Conservation (phyloP, 1,140 invertebrate species). For the Drosophila quadrilineata region DNA sequence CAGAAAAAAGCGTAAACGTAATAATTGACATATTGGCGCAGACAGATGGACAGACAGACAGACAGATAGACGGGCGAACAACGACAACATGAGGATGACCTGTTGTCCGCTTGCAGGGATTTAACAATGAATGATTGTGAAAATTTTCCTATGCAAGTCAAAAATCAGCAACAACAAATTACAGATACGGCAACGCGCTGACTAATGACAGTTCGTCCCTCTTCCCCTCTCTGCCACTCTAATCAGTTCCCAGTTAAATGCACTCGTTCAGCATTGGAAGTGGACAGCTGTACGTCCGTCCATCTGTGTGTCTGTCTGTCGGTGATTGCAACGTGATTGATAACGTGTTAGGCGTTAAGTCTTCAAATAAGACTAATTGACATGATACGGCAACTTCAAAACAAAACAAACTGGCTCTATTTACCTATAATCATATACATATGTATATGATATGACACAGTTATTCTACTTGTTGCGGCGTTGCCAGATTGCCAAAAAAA, state of each 20-base stretch:
- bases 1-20: conserved; percentile 48
- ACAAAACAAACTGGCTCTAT: no score
- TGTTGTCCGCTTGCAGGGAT: background rate
- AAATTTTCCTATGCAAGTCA: conserved; percentile 5
- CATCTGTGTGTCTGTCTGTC: no score
- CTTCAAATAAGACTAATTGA: background rate
- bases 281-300: no score
- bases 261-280: conserved; percentile 1
- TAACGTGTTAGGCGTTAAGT: conserved; percentile 11
- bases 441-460: background rate
- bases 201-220: no score
- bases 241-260: conserved; percentile 4
- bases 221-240: no score
- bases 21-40: conserved; percentile 62
- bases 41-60: conserved; percentile 3
- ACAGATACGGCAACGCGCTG: no score
- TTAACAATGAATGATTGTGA: background rate
- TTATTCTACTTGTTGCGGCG: background rate
- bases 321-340: background rate
- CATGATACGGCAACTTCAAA: background rate
- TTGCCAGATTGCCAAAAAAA: background rate
- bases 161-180: background rate
- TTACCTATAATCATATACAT: background rate
- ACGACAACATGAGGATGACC: conserved; percentile 6
- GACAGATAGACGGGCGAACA: background rate